phyloP scores from a whole-genome alignment of 2,797 vertebrate genomes.

The Holocentrus rufus region DNA sequence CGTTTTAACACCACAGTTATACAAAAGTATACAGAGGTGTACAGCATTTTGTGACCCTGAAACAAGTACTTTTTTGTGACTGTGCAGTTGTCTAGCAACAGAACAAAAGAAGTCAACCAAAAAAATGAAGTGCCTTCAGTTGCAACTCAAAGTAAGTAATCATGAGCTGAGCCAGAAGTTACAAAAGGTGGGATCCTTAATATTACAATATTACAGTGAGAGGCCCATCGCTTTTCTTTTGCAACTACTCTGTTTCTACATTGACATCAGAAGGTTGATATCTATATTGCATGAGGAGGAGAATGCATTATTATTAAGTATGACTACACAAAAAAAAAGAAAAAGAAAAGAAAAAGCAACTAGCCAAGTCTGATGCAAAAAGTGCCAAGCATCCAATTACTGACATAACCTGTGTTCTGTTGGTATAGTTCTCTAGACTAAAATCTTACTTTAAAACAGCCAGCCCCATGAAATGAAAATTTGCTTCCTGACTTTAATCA shows the following conservation, averaged over 20 bases:
- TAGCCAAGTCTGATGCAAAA: slow-evolving; percentile 23
- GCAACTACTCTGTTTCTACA: slow-evolving; percentile 8
- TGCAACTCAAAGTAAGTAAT: slow-evolving; percentile 2
- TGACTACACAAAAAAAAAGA: slow-evolving; percentile 13
- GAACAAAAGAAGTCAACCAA: no score
- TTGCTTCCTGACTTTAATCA: slow-evolving; percentile 1
- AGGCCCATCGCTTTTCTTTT: background rate
- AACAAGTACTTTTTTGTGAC: no score
- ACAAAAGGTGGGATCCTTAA: background rate
- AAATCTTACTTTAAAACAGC: background rate
- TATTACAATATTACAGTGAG: no score
- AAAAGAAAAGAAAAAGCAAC: slow-evolving; percentile 1
- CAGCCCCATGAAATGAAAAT: slow-evolving; percentile 1
- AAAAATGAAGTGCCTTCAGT: background rate
- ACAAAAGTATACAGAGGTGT: no score
- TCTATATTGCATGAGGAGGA: slow-evolving; percentile 2
- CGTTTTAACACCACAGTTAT: no score
- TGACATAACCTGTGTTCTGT: slow-evolving; percentile 17
- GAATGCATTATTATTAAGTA: background rate
- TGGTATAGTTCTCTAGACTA: background rate
- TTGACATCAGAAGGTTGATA: slow-evolving; percentile 3
- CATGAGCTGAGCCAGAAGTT: background rate
- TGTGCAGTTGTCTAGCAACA: no score
- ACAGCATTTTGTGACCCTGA: no score
- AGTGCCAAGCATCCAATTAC: slow-evolving; percentile 13